Evolutionary conservation across 64 coral and sea anemone species (phyloP).

Genomic region (Pachyseris speciosa): DNA sequence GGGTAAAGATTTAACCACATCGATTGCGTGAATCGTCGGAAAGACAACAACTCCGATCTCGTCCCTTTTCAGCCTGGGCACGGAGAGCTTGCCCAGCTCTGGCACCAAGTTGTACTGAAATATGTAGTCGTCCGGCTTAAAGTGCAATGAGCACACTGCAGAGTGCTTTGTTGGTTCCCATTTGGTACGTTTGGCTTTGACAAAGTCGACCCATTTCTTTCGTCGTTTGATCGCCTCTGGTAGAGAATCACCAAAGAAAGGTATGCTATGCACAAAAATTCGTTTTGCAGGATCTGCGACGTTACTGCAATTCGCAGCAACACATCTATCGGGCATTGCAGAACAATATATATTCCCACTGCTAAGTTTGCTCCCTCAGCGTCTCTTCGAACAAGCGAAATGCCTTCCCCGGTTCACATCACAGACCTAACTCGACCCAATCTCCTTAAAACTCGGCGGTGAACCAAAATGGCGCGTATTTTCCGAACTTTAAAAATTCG

Average conservation of each 20-base stretch:
- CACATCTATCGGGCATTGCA: slow-evolving; percentile 36
- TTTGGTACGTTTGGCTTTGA: slow-evolving; percentile 16
- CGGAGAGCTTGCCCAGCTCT: neutral
- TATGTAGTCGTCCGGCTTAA: slow-evolving; percentile 3
- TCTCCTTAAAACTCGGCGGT: no score
- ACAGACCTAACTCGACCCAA: no score
- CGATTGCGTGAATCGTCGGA: slow-evolving; percentile 12
- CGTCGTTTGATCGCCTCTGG: slow-evolving; percentile 10
- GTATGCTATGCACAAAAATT: slow-evolving; percentile 22
- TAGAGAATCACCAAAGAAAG: slow-evolving; percentile 31
- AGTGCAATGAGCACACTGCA: slow-evolving; percentile 40
- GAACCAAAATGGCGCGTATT: no score
- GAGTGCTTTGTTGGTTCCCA: slow-evolving; percentile 27
- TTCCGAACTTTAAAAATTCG: no score
- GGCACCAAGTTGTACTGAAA: neutral
- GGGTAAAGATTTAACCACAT: neutral
- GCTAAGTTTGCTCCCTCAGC: no score
- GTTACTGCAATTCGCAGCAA: slow-evolving; percentile 22
- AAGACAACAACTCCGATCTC: slow-evolving; percentile 25
- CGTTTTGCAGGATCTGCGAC: neutral
- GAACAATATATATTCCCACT: no score
- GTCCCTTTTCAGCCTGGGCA: slow-evolving; percentile 28
- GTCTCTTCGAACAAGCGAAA: no score
- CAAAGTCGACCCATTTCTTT: slow-evolving; percentile 57
- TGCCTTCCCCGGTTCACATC: no score